Base-by-base conservation (phyloP, 2,888 invertebrate genomes). In the Nudaria mundana region DNA sequence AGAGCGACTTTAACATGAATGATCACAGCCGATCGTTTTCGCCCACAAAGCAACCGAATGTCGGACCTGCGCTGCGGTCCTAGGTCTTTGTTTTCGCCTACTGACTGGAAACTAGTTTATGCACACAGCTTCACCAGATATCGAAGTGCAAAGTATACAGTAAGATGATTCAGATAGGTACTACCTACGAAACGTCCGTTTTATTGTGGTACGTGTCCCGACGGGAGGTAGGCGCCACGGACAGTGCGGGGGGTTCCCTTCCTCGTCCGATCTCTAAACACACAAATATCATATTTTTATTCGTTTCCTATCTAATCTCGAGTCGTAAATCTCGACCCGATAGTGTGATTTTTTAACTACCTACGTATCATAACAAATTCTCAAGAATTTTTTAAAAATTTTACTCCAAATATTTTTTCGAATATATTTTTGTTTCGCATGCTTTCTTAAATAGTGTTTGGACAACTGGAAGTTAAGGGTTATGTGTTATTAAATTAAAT, bases 191-290 rank as follows among this genome's bases (percentile, higher is more conserved):
- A 12, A 38, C 10, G 34, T 40, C 36, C 45, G 29, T 54, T 51
- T 49, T 45, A 31, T 53, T 51, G 49, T 51, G 44, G 25, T 28
- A 43, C 48, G 51, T 22, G 37, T 44, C 74, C 47, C 76, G 54
- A 60, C 75, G 65, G 76, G 76, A 57, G 76, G 74, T 59, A 73
- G 76, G 77, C 75, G 76, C 76, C 76, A 52, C 48, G 34, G 23
- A 30, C 34, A 46, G 41, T 44, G 40, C 53, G 48, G 60, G 57
- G n/a, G 59, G 60, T 60, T 54, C 52, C 54, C 40, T 54, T 46
- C 62, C 59, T 29, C 39, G 40, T 50, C 24, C 24, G 34, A 43
- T 29, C 44, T 39, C 44, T 45, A 52, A 38, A 50, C 43, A 43
- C 44, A 52, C 57, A 41, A 60, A 59, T 53, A 59, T 59, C 43